Percentiles rank a stretch among this genome's conserved stretches.
phyloP scores from a whole-genome alignment of 2,888 invertebrate genomes.

The Ptychoptera contaminata region DNA sequence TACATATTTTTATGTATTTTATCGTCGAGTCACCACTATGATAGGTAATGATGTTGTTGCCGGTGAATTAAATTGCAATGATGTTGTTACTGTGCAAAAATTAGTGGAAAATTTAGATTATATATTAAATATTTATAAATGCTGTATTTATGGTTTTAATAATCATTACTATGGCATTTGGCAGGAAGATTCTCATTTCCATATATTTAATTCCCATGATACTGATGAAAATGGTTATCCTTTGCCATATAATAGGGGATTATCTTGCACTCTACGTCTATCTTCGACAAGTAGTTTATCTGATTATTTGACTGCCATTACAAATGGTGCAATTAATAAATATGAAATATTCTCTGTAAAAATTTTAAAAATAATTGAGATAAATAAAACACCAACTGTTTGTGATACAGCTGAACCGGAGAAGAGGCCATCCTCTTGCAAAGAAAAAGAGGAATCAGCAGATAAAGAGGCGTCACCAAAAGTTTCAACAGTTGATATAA shows the following conservation, averaged over 20 bases:
- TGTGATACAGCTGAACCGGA: background rate
- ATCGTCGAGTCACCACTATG: constrained; percentile 10
- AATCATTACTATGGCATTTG: constrained; percentile 12
- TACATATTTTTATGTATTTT: constrained; percentile 12
- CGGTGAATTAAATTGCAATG: constrained; percentile 3
- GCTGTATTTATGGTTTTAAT: constrained; percentile 9
- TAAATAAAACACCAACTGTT: background rate
- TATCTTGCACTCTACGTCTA: constrained; percentile 5
- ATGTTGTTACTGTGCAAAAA: background rate
- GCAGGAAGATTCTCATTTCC: constrained; percentile 8
- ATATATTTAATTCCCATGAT: constrained; percentile 10
- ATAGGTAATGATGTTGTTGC: constrained; percentile 7
- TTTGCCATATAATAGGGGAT: constrained; percentile 2
- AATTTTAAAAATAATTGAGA: constrained; percentile 1
- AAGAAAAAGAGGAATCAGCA: background rate
- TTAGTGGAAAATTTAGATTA: constrained; percentile 5
- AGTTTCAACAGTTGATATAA: background rate
- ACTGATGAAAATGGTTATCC: constrained; percentile 6
- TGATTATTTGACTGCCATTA: background rate
- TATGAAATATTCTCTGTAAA: constrained; percentile 5
- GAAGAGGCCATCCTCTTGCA: background rate
- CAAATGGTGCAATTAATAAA: background rate
- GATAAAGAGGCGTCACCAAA: background rate
- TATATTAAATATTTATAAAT: constrained; percentile 9
- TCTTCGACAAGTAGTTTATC: background rate